Percentiles rank a stretch among this genome's conserved stretches.
Conservation (phyloP, 2,888 invertebrate species). For the Epinotia brunnichana region DNA sequence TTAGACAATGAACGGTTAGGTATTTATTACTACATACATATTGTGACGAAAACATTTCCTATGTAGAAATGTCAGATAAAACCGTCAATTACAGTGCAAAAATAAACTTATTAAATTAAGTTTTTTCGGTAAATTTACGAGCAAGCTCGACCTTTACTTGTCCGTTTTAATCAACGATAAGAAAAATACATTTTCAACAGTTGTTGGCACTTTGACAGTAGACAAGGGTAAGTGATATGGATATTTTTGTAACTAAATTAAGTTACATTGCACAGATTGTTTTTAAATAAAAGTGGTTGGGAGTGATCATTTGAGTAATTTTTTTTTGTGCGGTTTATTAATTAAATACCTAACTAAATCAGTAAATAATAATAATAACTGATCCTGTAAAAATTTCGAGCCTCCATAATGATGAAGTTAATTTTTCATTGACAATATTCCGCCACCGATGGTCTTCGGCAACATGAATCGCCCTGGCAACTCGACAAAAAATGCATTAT, state of each 20-base stretch:
- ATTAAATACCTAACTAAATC: too few species aligned
- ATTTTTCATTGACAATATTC: too few species aligned
- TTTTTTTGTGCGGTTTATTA: too few species aligned
- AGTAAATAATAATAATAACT: too few species aligned
- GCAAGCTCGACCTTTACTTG: conserved; percentile 17
- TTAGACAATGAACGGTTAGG: too few species aligned
- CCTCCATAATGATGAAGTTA: too few species aligned
- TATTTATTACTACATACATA: too few species aligned
- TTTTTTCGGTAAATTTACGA: conserved; percentile 2
- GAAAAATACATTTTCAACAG: conserved; percentile 13
- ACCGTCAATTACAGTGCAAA: not conserved
- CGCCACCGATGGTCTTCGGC: too few species aligned
- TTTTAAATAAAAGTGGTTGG: conserved; percentile 4
- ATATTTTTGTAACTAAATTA: conserved; percentile 2
- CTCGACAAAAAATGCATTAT: too few species aligned
- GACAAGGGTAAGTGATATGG: conserved; percentile 19
- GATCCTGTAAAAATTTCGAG: too few species aligned
- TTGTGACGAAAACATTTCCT: not conserved
- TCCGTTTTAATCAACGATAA: conserved; percentile 34
- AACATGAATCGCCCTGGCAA: too few species aligned
- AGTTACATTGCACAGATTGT: conserved; percentile 1
- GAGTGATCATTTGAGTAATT: not conserved
- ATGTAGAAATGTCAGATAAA: not conserved
- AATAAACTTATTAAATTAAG: not conserved
- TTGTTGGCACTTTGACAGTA: conserved; percentile 33